Evolutionary conservation across 64 coral and sea anemone genomes (phyloP).

Genomic region (Anthopleura sola): DNA sequence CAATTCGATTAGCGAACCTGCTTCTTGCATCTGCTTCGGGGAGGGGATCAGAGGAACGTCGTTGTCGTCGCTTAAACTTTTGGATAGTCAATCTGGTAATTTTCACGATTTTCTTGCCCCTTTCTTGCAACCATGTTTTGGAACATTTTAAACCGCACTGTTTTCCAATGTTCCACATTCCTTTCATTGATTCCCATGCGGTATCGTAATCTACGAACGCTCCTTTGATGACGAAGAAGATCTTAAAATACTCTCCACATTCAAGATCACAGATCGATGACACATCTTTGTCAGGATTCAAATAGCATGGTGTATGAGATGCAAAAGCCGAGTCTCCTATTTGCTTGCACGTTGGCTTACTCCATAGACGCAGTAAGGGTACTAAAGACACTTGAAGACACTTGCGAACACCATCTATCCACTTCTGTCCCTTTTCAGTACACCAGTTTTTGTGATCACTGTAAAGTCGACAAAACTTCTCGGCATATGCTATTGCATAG

Average conservation of each 20-base stretch:
- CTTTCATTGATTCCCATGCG: constrained; percentile 44
- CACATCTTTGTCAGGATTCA: constrained; percentile 31
- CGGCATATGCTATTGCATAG: constrained; percentile 46
- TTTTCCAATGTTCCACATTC: constrained; percentile 50
- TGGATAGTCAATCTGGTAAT: constrained; percentile 2
- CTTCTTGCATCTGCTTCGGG: constrained; percentile 27
- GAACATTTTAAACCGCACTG: constrained; percentile 2
- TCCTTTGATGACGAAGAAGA: constrained; percentile 50
- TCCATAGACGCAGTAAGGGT: constrained; percentile 39
- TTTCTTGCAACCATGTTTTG: neutral
- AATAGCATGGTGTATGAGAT: constrained; percentile 61
- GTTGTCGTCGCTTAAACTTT: neutral
- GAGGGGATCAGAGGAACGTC: constrained; percentile 2
- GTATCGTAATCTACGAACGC: constrained; percentile 30
- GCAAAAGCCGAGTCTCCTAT: constrained; percentile 44
- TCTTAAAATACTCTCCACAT: constrained; percentile 18
- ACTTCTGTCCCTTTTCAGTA: neutral
- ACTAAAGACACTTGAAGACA: constrained; percentile 66
- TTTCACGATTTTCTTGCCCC: neutral
- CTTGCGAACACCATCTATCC: constrained; percentile 66
- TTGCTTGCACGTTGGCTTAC: constrained; percentile 22
- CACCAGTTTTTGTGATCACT: constrained; percentile 16
- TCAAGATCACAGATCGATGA: constrained; percentile 64
- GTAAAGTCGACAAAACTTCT: constrained; percentile 61
- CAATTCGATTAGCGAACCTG: constrained; percentile 36